Conservation (phyloP, 2,797 vertebrate species). For the Trachurus trachurus region DNA sequence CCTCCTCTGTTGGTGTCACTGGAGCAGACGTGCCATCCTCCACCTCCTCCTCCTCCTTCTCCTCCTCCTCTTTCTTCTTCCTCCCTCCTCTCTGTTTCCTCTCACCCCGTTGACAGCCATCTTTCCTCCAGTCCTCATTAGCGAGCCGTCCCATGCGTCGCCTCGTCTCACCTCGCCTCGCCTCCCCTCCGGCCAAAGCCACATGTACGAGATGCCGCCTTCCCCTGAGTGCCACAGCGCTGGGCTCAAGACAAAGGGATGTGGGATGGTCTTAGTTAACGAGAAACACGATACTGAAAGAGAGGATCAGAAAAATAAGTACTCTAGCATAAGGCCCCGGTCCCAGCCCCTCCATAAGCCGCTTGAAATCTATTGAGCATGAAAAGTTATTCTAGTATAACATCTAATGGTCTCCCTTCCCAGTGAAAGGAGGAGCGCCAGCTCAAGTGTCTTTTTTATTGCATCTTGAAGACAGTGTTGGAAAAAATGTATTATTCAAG, state of each 20-base stretch:
- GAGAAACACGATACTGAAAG: constrained; percentile 77
- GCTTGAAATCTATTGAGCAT: constrained; percentile 87
- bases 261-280: constrained; percentile 72
- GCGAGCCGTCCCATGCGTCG: constrained; percentile 29
- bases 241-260: constrained; percentile 61
- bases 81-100: constrained; percentile 19
- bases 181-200: constrained; percentile 41
- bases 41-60: neutral
- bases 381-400: constrained; percentile 88
- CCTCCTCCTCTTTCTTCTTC: no score
- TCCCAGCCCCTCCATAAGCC: constrained; percentile 77
- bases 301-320: constrained; percentile 80
- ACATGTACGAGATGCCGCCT: constrained; percentile 48
- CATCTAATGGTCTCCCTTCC: constrained; percentile 85
- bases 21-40: constrained; percentile 36
- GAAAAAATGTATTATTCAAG: constrained; percentile 81
- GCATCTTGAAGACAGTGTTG: constrained; percentile 78
- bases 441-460: constrained; percentile 84
- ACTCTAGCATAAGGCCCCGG: constrained; percentile 80
- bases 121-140: constrained; percentile 49
- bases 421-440: constrained; percentile 78
- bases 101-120: constrained; percentile 37
- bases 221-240: constrained; percentile 54
- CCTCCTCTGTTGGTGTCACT: constrained; percentile 43
- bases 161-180: constrained; percentile 31